A percentile compares a stretch with the other conserved stretches of the same genome.
These are phyloP conservation scores for Nymphalis urticae DNA, from an alignment of 2,888 invertebrate genomes.

Conservation along the genomic window DNA sequence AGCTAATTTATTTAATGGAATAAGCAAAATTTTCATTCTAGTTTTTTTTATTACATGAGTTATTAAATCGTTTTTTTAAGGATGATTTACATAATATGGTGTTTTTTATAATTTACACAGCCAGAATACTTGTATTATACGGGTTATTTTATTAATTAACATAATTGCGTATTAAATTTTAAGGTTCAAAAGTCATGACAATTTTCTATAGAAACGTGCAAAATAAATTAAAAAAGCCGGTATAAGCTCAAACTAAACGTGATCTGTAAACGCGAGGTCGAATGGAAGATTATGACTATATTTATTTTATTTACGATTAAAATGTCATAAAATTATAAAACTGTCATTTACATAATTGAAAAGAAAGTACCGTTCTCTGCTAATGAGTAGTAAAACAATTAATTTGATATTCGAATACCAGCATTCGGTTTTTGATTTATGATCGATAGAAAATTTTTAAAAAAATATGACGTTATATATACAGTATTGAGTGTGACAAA, in stretches of 20 bases:
- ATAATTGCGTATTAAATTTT: slow-evolving; percentile 2
- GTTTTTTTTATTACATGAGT: not conserved
- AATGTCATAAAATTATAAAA: slow-evolving; percentile 37
- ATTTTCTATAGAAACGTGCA: not conserved
- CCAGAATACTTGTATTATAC: not conserved
- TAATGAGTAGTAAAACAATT: slow-evolving; percentile 20
- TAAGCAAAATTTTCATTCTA: slow-evolving; percentile 4
- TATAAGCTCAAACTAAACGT: not conserved
- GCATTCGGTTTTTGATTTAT: slow-evolving; percentile 4
- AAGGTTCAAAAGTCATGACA: slow-evolving; percentile 1
- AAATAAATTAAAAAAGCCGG: not conserved
- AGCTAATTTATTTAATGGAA: slow-evolving; percentile 8
- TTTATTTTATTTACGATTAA: slow-evolving; percentile 32
- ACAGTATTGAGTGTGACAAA: no score
- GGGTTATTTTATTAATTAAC: not conserved
- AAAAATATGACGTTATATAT: no score
- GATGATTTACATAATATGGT: slow-evolving; percentile 2
- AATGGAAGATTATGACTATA: slow-evolving; percentile 24
- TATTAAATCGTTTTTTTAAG: not conserved
- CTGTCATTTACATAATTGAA: slow-evolving; percentile 50
- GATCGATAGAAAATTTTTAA: not conserved
- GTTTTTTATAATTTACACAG: not conserved
- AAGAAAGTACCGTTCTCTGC: slow-evolving; percentile 38
- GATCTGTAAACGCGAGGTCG: slow-evolving; percentile 23
- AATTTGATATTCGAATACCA: slow-evolving; percentile 7